phyloP scores from a whole-genome alignment of 2,797 vertebrate genomes.

The Gallinago nigripennis region DNA sequence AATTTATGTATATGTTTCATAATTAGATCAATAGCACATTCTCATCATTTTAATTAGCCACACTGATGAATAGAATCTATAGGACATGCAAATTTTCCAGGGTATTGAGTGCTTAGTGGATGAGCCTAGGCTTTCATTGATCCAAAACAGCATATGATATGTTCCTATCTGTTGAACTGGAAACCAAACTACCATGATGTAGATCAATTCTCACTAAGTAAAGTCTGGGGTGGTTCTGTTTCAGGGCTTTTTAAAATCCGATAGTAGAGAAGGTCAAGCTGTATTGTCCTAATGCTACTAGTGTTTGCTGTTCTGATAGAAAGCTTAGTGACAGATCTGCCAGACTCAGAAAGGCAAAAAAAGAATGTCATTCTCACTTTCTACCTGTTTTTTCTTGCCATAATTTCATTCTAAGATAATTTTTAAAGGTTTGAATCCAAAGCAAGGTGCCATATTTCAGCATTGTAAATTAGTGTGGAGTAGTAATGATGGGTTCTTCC shows the following conservation, averaged over 20 bases:
- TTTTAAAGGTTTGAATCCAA: background rate
- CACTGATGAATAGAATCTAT: conserved; percentile 28
- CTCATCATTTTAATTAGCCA: conserved; percentile 61
- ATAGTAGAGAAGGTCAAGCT: conserved; percentile 72
- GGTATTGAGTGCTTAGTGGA: conserved; percentile 30
- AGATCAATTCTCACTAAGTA: conserved; percentile 79
- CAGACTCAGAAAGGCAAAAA: background rate
- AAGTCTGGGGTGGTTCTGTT: conserved; percentile 56
- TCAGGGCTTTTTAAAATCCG: conserved; percentile 68
- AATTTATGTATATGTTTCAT: conserved; percentile 33
- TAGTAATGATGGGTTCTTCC: background rate
- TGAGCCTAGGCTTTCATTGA: conserved; percentile 77
- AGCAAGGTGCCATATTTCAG: background rate
- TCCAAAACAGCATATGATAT: conserved; percentile 71
- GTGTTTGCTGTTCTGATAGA: conserved; percentile 34
- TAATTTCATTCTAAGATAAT: background rate
- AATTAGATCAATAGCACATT: conserved; percentile 22
- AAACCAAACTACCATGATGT: conserved; percentile 69
- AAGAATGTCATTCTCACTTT: background rate
- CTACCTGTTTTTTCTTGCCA: background rate
- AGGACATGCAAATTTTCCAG: conserved; percentile 50
- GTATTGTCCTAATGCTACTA: conserved; percentile 43
- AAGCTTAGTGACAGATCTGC: background rate
- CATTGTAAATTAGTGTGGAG: background rate
- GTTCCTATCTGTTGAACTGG: conserved; percentile 73